Percentiles rank a stretch among this genome's conserved stretches.
These are phyloP conservation scores for Microtus montanus DNA, from an alignment of 2,113 vertebrate species.

Conservation along the genomic window DNA sequence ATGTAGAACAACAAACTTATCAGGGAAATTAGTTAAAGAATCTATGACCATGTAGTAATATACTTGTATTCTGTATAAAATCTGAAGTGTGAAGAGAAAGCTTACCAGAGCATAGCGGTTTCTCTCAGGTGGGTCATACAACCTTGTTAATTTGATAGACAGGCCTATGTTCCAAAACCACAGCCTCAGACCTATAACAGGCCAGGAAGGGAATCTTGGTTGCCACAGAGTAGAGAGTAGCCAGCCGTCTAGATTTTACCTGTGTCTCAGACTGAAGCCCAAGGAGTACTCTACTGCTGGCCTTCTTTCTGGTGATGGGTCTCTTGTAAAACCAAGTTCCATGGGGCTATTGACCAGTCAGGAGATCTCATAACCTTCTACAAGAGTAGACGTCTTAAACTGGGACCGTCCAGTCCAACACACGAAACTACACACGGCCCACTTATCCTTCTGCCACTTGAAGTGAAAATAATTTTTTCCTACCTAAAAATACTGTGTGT, in stretches of 20 bases:
- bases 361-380: slow-evolving; percentile 52
- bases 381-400: slow-evolving; percentile 65
- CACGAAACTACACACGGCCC: slow-evolving; percentile 59
- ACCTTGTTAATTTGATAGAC: background rate
- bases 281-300: slow-evolving; percentile 33
- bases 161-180: background rate
- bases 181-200: background rate
- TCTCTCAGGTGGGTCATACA: background rate
- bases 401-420: slow-evolving; percentile 46
- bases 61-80: background rate
- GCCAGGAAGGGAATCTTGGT: background rate
- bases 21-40: background rate
- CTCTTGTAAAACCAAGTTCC: slow-evolving; percentile 4
- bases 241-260: background rate
- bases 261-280: background rate
- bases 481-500: slow-evolving; percentile 73
- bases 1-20: background rate
- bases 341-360: slow-evolving; percentile 38
- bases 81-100: background rate
- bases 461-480: slow-evolving; percentile 74
- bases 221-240: background rate
- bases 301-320: background rate
- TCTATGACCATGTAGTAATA: background rate
- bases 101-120: background rate
- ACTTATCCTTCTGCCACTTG: slow-evolving; percentile 62